Evolutionary conservation across 2,797 vertebrate genomes (phyloP).

Genomic region (Pachyuromys duprasi): DNA sequence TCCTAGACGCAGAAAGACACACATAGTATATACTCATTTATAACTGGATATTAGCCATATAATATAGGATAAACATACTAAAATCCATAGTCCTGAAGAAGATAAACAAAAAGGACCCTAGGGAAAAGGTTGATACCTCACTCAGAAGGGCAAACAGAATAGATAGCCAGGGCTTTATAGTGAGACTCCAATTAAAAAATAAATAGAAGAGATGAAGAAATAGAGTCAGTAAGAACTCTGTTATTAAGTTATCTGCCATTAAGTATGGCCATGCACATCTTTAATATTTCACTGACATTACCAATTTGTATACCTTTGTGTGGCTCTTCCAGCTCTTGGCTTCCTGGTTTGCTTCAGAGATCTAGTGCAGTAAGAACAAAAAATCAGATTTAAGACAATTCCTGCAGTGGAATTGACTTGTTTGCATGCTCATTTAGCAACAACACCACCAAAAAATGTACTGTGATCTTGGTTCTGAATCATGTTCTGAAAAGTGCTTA

Average conservation of each 20-base stretch:
- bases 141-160: too few species aligned
- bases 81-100: too few species aligned
- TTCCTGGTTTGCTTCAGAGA: not conserved
- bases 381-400: not conserved
- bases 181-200: not conserved
- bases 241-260: not conserved
- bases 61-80: too few species aligned
- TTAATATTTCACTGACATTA: not conserved
- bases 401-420: not conserved
- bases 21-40: too few species aligned
- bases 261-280: not conserved
- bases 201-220: not conserved
- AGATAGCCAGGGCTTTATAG: not conserved
- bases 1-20: too few species aligned
- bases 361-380: not conserved
- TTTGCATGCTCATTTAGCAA: not conserved
- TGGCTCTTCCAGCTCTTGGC: not conserved
- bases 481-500: not conserved
- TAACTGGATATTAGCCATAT: too few species aligned
- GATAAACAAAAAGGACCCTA: too few species aligned
- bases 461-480: not conserved
- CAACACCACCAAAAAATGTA: not conserved
- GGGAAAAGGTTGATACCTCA: too few species aligned
- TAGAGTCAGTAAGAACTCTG: not conserved
- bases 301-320: not conserved